Evolutionary conservation across 2,888 invertebrate species (phyloP).

Genomic region (Hirtodrosophila alboralis): DNA sequence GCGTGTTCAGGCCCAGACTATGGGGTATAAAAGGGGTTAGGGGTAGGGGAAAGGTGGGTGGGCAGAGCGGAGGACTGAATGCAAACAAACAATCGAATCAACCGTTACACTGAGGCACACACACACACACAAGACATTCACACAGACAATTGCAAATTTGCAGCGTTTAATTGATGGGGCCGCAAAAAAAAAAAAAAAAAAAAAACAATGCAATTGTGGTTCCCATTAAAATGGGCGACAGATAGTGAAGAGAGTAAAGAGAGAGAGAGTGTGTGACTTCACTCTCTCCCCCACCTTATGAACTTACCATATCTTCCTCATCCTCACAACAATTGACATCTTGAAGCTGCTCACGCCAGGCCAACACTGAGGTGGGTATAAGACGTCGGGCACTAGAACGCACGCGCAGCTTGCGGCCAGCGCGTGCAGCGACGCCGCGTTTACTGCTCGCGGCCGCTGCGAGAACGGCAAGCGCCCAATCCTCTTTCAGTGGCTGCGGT

Average conservation of each 20-base stretch:
- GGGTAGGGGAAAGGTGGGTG: too few relatives aligned
- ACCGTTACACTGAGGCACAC: conserved; percentile 30
- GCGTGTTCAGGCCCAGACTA: conserved; percentile 15
- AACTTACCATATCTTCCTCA: conserved; percentile 84
- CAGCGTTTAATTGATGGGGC: conserved; percentile 56
- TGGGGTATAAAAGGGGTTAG: background rate
- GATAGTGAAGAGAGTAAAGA: background rate
- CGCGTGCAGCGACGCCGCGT: conserved; percentile 52
- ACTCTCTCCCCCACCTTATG: background rate
- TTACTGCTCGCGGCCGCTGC: conserved; percentile 52
- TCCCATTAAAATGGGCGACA: conserved; percentile 30
- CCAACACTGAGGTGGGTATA: conserved; percentile 79
- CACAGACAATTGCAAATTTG: conserved; percentile 32
- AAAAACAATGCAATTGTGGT: conserved; percentile 46
- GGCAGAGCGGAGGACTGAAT: conserved; percentile 13
- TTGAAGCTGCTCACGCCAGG: conserved; percentile 83
- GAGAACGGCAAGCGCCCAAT: conserved; percentile 63
- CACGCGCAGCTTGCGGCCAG: conserved; percentile 60
- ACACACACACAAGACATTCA: conserved; percentile 18
- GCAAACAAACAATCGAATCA: conserved; percentile 53
- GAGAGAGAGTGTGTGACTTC: background rate
- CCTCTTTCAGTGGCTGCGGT: conserved; percentile 56
- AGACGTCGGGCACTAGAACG: conserved; percentile 57
- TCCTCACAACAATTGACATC: conserved; percentile 82
- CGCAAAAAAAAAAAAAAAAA: too few relatives aligned